Evolutionary conservation across 37 sponge, comb jelly and placozoan species (phyloP), one percentile per base, ranked within the genome.

Genomic region (Ephydatia muelleri): DNA sequence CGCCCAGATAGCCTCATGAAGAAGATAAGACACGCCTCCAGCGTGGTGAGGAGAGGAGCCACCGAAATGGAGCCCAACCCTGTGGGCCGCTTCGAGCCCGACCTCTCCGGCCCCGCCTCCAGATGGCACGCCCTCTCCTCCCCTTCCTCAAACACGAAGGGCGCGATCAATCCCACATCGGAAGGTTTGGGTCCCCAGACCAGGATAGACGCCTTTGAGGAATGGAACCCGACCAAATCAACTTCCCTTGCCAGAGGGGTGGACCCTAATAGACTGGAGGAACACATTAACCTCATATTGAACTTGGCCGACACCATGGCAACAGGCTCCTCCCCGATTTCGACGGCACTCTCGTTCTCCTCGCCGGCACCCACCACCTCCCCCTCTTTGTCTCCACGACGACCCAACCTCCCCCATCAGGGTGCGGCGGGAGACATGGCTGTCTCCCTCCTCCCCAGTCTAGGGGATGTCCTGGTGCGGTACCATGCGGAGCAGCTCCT

Each of bases 401-500:
- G 73, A 14, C 65, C 82, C 13, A 39, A 0, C 25, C 32, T 5
- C 68, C 68, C 81, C 27, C 70, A n/a, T n/a, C n/a, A n/a, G 43
- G 43, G 6, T 6, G 6, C 6, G 57, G 57, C 16, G 6, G 57
- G 57, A 21, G 57, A 57, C 57, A 57, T 57, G 57, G 57, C 57
- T 11, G 12, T 21, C 57, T 21, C 12, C 32, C 69, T 79, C 22
- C 80, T 85, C 70, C 34, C 70, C 25, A 57, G 79, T 2, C 36
- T 79, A 49, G 86, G 80, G 22, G 49, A 71, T 0, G 25, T 85
- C 31, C n/a, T 85, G 32, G 30, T 71, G 2, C 29, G 34, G 14
- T 85, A 85, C 33, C 64, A 85, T 72, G 33, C 38, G 26, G 86
- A 79, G 21, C 86, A 85, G 80, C 9, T 72, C 34, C 19, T 34